A percentile compares a stretch with the other conserved stretches of the same genome.
Conservation (phyloP, 2,888 invertebrate species). For the Eupsilia transversa region DNA sequence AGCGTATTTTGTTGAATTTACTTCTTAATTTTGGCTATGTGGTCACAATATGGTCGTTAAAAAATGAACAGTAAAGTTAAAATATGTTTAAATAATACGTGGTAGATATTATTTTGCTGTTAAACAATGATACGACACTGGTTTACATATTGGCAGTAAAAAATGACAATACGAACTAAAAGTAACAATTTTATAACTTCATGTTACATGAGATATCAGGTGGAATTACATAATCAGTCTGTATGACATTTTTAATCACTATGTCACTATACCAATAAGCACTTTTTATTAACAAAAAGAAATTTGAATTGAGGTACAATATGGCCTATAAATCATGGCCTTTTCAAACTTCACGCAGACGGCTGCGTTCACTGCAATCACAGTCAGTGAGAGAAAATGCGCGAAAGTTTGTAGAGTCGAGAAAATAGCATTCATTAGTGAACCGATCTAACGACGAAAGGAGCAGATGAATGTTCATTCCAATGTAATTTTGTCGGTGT, state of each 20-base stretch:
- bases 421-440: too few relatives aligned
- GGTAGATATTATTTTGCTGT: background rate
- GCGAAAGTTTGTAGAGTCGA: too few relatives aligned
- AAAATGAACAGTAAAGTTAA: background rate
- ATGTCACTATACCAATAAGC: background rate
- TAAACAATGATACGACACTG: background rate
- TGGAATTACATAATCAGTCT: constrained; percentile 30
- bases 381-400: background rate
- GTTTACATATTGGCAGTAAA: constrained; percentile 4
- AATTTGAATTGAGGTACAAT: background rate
- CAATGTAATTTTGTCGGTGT: too few relatives aligned
- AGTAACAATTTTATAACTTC: background rate
- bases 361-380: too few relatives aligned
- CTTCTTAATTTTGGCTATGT: background rate
- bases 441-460: too few relatives aligned
- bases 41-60: background rate
- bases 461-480: too few relatives aligned
- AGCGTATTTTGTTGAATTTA: background rate
- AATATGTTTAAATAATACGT: constrained; percentile 13
- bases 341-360: too few relatives aligned
- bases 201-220: background rate
- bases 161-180: background rate
- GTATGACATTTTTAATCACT: constrained; percentile 2
- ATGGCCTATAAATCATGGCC: too few relatives aligned
- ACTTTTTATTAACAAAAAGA: background rate